phyloP scores from a whole-genome alignment of 2,888 invertebrate genomes.

The Nephrotoma appendiculata region DNA sequence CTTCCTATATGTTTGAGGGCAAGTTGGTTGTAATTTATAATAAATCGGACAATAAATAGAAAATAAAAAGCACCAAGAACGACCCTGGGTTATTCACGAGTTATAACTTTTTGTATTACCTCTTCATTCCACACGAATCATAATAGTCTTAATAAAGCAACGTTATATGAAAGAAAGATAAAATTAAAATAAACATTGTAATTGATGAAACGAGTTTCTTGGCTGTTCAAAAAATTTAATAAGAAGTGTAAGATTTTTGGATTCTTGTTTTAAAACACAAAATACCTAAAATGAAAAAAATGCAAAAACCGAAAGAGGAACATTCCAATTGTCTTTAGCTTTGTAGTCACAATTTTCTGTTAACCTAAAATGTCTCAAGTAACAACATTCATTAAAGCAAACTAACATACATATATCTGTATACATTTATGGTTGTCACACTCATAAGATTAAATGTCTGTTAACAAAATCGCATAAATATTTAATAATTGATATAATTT shows the following conservation, averaged over 20 bases:
- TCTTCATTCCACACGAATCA: neutral
- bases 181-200: neutral
- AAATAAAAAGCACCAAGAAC: too few species aligned
- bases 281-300: neutral
- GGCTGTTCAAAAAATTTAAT: neutral
- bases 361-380: neutral
- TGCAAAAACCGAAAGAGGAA: neutral
- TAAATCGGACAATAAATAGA: too few species aligned
- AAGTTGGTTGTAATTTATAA: too few species aligned
- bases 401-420: neutral
- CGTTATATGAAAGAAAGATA: neutral
- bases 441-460: neutral
- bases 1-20: too few species aligned
- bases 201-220: neutral
- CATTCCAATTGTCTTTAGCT: neutral
- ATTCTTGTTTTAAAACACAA: neutral
- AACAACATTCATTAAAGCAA: neutral
- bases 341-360: neutral
- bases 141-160: neutral
- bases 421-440: neutral
- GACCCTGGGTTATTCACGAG: too few species aligned
- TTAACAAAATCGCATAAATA: neutral
- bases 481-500: neutral
- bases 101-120: neutral
- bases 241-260: neutral